These are phyloP conservation scores for Procavia capensis DNA, from an alignment of 2,113 vertebrate species.

Conservation along the genomic window DNA sequence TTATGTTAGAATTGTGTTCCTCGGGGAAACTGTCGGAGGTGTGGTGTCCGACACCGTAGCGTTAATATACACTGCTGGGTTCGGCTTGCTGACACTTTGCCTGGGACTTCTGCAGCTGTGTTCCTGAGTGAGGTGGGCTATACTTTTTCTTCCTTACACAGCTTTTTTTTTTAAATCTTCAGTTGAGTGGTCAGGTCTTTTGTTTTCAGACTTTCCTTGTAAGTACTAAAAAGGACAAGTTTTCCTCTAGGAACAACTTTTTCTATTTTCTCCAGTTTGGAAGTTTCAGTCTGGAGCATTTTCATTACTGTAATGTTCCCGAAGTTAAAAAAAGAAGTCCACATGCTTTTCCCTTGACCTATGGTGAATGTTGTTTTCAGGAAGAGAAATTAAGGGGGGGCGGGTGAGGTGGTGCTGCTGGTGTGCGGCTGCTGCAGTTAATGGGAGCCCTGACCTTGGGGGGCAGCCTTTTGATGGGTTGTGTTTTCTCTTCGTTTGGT, in stretches of 20 bases:
- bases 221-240: neutral
- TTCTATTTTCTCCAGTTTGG: neutral
- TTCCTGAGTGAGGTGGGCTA: neutral
- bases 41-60: neutral
- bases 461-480: neutral
- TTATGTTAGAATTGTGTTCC: neutral
- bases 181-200: neutral
- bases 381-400: neutral
- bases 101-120: neutral
- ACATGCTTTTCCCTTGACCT: neutral
- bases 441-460: no score
- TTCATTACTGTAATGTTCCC: neutral
- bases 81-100: neutral
- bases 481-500: neutral
- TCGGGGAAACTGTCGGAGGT: neutral
- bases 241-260: neutral
- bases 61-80: neutral
- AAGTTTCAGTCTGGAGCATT: neutral
- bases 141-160: neutral
- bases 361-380: neutral
- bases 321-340: neutral
- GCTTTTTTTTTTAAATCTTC: neutral
- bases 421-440: rapidly evolving
- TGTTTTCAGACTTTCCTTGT: neutral
- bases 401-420: no score